Evolutionary conservation across 2,888 invertebrate genomes (phyloP).

Genomic region (Periphyllus acericola): DNA sequence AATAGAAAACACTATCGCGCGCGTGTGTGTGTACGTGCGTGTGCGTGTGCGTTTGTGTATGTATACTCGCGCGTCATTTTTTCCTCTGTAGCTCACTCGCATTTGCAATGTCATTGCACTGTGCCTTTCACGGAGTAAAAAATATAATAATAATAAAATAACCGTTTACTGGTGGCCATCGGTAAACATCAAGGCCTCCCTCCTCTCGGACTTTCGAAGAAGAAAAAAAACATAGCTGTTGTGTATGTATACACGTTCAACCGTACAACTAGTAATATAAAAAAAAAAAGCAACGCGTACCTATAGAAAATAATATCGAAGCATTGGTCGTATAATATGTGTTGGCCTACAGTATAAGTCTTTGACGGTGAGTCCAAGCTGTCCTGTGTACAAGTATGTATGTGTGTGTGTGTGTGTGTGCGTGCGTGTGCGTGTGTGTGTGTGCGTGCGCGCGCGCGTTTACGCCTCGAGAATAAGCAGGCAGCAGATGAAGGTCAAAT

Average conservation of each 20-base stretch:
- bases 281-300: slow-evolving; percentile 53
- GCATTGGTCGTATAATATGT: neutral
- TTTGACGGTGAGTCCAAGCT: neutral
- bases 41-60: slow-evolving; percentile 3
- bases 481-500: slow-evolving; percentile 19
- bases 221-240: slow-evolving; percentile 37
- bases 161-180: slow-evolving; percentile 62
- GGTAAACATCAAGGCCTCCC: slow-evolving; percentile 60
- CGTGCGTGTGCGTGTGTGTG: neutral
- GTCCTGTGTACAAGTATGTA: neutral
- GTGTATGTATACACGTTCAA: neutral
- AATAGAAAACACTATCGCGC: slow-evolving; percentile 12
- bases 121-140: slow-evolving; percentile 50
- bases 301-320: slow-evolving; percentile 45
- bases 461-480: neutral
- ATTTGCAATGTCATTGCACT: slow-evolving; percentile 54
- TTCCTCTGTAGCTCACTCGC: slow-evolving; percentile 5
- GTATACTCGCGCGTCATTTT: neutral
- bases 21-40: neutral
- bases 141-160: slow-evolving; percentile 28
- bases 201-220: slow-evolving; percentile 27
- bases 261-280: slow-evolving; percentile 58
- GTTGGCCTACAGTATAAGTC: slow-evolving; percentile 13
- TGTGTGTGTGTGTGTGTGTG: neutral
- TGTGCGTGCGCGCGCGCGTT: too few relatives aligned